These are phyloP conservation scores for Hypomesus transpacificus DNA, from an alignment of 2,113 vertebrate species.

Conservation along the genomic window DNA sequence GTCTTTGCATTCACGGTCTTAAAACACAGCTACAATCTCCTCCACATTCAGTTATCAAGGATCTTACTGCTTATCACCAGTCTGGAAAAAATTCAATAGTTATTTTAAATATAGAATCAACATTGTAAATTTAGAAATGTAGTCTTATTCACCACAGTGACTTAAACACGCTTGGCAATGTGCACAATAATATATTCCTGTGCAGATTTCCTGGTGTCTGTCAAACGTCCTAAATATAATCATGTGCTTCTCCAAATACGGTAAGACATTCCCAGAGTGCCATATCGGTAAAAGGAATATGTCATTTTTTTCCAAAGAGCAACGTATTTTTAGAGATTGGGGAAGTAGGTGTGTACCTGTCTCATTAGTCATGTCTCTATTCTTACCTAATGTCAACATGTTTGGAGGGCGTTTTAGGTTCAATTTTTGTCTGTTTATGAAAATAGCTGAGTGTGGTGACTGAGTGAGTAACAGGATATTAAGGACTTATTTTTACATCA, in stretches of 20 bases:
- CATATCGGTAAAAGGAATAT: slow-evolving; percentile 17
- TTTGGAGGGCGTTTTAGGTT: neutral
- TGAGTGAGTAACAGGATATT: neutral
- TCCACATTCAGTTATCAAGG: too few relatives aligned
- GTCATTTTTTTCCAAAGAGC: slow-evolving; percentile 20
- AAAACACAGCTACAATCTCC: too few relatives aligned
- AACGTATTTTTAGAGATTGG: slow-evolving; percentile 31
- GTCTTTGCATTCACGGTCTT: too few relatives aligned
- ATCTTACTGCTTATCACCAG: too few relatives aligned
- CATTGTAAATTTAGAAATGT: too few relatives aligned
- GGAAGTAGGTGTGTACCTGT: slow-evolving; percentile 27
- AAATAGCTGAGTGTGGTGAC: slow-evolving; percentile 14
- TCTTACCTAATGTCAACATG: neutral
- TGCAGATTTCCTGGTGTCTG: neutral
- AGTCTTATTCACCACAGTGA: too few relatives aligned
- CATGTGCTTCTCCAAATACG: slow-evolving; percentile 25
- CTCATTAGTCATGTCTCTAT: slow-evolving; percentile 11
- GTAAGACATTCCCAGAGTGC: neutral
- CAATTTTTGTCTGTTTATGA: neutral
- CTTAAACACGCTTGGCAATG: too few relatives aligned
- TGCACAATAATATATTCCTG: too few relatives aligned
- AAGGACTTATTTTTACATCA: slow-evolving; percentile 7
- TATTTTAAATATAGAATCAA: too few relatives aligned
- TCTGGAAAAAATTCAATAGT: too few relatives aligned
- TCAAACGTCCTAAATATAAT: neutral